phyloP scores from a whole-genome alignment of 53 echinoderm and acorn worm species.

The Arbacia lixula region DNA sequence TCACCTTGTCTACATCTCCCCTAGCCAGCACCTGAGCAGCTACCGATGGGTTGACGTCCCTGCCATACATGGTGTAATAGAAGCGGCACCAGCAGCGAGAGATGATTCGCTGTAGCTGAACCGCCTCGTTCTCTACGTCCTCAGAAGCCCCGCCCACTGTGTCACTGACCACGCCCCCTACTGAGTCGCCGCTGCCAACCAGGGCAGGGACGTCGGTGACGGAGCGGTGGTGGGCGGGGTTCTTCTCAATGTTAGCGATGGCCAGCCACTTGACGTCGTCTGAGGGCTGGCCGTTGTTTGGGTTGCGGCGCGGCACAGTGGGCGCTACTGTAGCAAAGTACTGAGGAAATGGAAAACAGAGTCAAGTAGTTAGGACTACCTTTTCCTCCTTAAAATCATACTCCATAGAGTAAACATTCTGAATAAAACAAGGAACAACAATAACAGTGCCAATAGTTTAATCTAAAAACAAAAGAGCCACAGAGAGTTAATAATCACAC shows the following conservation, averaged over 20 bases:
- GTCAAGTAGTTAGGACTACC: too few species aligned
- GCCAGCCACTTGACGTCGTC: conserved; percentile 89
- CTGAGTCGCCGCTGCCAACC: conserved; percentile 98
- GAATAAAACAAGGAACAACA: too few species aligned
- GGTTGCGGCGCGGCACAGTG: conserved; percentile 54
- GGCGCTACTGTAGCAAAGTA: conserved; percentile 98
- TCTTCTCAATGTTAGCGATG: conserved; percentile 85
- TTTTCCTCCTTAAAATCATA: too few species aligned
- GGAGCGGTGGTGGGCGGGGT: conserved; percentile 62
- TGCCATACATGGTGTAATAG: conserved; percentile 87
- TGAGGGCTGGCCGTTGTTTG: conserved; percentile 31
- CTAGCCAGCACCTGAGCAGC: conserved; percentile 80
- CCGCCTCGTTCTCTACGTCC: conserved; percentile 73
- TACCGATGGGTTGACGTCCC: conserved; percentile 78
- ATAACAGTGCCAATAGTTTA: too few species aligned
- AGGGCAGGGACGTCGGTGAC: conserved; percentile 84
- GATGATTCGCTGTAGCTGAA: conserved; percentile 91
- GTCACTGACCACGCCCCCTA: conserved; percentile 97
- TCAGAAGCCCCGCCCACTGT: conserved; percentile 87
- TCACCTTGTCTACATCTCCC: conserved; percentile 71
- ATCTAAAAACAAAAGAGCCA: too few species aligned
- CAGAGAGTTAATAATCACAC: too few species aligned
- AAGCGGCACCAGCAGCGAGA: conserved; percentile 92
- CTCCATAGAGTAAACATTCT: too few species aligned
- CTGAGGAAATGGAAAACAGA: too few species aligned